Base-by-base conservation (phyloP, 2,797 vertebrate genomes). In the Holocentrus rufus region DNA sequence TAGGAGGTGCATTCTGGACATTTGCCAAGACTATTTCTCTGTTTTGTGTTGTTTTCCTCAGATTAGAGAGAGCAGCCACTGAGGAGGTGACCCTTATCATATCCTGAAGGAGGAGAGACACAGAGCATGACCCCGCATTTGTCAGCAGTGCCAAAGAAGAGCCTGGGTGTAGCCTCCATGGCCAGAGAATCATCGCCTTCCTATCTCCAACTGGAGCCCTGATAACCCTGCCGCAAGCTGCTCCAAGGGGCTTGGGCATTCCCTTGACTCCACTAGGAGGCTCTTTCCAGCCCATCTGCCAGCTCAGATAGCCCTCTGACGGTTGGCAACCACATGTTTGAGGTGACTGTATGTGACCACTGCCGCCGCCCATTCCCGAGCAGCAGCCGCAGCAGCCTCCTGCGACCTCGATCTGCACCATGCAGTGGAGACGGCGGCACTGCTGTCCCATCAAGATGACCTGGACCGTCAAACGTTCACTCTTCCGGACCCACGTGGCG, bases 381-480 rank as follows among this genome's bases (percentile, higher is more conserved):
- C 89, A 90, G 85, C 87, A 69, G 64, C 81, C 69, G 77, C 77
- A 84, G 77, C 87, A 81, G 80, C 82, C 77, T 73, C 65, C 66
- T 56, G 74, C 84, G 17, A 78, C 57, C 79, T 66, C 86, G 2
- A 87, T 79, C 87, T 90, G 92, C 95, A 97, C 91, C 95, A 99
- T 99, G 98, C 97, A 97, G 96, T 98, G 97, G 96, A 95, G 97
- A 89, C 95, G 98, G 89, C 93, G 97, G 81, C 95, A 98, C 85
- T 98, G 96, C 90, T 98, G 97, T 94, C 95, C 96, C 87, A 94
- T 95, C 89, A 99, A 98, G 93, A 97, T 98, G 96, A 97, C 95
- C 92, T 99, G 97, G 95, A 97, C 95, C 87, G 84, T 94, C 93
- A 94, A 95, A 82, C 92, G 98, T 73, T 98, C 97, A 20, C 94